A percentile compares a stretch with the other conserved stretches of the same genome.
These are phyloP conservation scores for Abscondita cerata DNA, from an alignment of 2,888 invertebrate species.

Conservation along the genomic window DNA sequence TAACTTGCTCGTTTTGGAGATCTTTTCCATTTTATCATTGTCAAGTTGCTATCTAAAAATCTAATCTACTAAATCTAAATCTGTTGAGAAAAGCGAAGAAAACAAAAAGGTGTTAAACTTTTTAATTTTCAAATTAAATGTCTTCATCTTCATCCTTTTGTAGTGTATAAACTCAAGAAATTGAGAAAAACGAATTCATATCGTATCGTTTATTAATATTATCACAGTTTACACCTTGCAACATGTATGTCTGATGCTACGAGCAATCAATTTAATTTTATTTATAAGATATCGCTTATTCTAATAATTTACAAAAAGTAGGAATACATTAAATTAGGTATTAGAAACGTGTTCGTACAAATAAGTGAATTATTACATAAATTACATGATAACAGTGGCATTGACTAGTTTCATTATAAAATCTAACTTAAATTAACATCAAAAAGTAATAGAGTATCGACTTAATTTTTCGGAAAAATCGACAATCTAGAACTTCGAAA, in stretches of 20 bases:
- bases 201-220: slow-evolving; percentile 37
- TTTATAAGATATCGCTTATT: neutral
- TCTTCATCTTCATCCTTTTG: no score
- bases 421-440: slow-evolving; percentile 1
- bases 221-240: slow-evolving; percentile 46
- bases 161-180: no score
- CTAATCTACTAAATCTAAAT: no score
- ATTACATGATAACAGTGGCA: neutral
- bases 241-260: slow-evolving; percentile 24
- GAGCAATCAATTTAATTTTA: slow-evolving; percentile 12
- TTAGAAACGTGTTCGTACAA: neutral
- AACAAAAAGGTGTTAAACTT: no score
- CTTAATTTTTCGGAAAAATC: slow-evolving; percentile 1
- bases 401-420: slow-evolving; percentile 9
- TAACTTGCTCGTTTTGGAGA: no score
- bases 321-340: neutral
- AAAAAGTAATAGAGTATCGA: neutral
- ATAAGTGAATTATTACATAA: no score
- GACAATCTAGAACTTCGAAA: slow-evolving; percentile 5
- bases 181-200: no score
- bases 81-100: no score
- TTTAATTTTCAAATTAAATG: no score
- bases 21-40: no score
- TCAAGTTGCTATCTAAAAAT: no score
- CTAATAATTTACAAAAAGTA: no score